Evolutionary conservation across 1,140 invertebrate genomes (phyloP).

Genomic region (Agrypnia vestita): DNA sequence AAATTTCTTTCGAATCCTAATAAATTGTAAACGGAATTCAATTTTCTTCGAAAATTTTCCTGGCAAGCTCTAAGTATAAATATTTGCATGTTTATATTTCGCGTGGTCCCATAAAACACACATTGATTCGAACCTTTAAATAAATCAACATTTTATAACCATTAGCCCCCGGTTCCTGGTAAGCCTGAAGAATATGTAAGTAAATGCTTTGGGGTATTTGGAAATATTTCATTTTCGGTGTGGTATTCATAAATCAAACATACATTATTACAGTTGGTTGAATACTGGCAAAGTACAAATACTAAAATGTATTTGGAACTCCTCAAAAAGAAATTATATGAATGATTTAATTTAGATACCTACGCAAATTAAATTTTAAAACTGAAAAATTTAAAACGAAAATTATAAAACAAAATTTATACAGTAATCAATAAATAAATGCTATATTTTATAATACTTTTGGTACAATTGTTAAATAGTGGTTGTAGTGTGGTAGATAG

Average conservation of each 20-base stretch:
- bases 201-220: slow-evolving; percentile 14
- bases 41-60: slow-evolving; percentile 14
- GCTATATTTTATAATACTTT: too few species aligned
- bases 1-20: not conserved
- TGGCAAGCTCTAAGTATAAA: slow-evolving; percentile 1
- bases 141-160: slow-evolving; percentile 38
- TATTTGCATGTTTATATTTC: slow-evolving; percentile 35
- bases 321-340: too few species aligned
- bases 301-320: too few species aligned
- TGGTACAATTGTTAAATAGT: too few species aligned
- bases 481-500: too few species aligned
- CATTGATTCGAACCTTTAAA: slow-evolving; percentile 28
- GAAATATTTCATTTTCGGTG: slow-evolving; percentile 20
- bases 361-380: too few species aligned
- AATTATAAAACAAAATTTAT: too few species aligned
- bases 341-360: too few species aligned
- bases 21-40: slow-evolving; percentile 5
- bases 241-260: not conserved
- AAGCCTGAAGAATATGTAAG: slow-evolving; percentile 7
- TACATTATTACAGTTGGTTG: too few species aligned
- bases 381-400: too few species aligned
- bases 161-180: not conserved
- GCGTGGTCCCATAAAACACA: slow-evolving; percentile 9
- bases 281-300: too few species aligned
- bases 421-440: too few species aligned